These are phyloP conservation scores for Halichoerus grypus DNA, from an alignment of 2,113 vertebrate genomes.

Conservation along the genomic window DNA sequence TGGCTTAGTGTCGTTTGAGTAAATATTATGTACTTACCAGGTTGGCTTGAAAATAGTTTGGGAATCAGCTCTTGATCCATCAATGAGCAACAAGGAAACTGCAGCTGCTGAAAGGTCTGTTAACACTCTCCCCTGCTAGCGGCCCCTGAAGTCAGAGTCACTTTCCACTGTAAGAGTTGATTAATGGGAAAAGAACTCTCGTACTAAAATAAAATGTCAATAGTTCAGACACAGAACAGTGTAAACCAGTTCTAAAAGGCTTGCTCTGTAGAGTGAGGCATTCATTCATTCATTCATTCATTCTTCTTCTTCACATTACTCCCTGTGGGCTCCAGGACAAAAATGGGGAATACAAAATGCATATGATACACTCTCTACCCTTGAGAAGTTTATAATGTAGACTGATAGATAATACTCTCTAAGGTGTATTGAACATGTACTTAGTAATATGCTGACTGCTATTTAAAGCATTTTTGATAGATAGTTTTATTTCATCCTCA, in stretches of 20 bases:
- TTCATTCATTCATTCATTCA: neutral
- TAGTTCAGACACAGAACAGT: neutral
- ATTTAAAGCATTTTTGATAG: neutral
- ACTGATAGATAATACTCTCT: neutral
- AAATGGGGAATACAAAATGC: neutral
- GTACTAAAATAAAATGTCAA: neutral
- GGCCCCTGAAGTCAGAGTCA: neutral
- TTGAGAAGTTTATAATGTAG: neutral
- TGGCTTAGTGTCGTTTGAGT: constrained; percentile 51
- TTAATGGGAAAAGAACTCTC: constrained; percentile 33
- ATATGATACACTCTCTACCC: neutral
- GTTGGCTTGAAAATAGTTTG: constrained; percentile 44
- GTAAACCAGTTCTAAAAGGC: neutral
- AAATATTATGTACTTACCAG: constrained; percentile 25
- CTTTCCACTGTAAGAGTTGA: constrained; percentile 37
- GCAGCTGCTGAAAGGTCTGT: neutral
- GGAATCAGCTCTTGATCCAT: constrained; percentile 20
- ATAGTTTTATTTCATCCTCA: neutral
- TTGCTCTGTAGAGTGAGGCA: neutral
- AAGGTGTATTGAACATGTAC: neutral
- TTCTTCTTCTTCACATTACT: neutral
- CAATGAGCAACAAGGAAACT: neutral
- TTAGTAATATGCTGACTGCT: neutral
- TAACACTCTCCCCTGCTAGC: fast-evolving
- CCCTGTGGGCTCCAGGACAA: neutral